Conservation (phyloP, 2,113 vertebrate genomes). For the Salvelinus alpinus region DNA sequence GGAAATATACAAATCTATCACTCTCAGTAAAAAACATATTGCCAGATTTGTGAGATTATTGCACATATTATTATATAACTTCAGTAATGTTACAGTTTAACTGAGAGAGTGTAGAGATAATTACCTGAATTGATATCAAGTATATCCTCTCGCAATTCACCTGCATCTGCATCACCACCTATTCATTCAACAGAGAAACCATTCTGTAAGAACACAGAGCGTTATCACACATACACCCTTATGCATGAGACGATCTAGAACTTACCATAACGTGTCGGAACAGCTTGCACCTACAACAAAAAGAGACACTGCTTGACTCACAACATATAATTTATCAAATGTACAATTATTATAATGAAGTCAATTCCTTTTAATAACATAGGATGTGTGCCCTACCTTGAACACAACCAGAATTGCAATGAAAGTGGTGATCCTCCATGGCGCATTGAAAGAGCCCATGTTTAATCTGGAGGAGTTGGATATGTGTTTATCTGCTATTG, state of each 20-base stretch:
- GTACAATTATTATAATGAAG: neutral
- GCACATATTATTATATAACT: neutral
- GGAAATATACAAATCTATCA: neutral
- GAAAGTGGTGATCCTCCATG: constrained; percentile 32
- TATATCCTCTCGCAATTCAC: constrained; percentile 70
- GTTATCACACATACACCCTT: neutral
- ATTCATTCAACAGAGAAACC: constrained; percentile 6
- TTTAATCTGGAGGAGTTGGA: neutral
- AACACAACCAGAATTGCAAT: constrained; percentile 43
- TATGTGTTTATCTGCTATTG: neutral
- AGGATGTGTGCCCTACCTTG: constrained; percentile 38
- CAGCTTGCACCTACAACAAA: constrained; percentile 53
- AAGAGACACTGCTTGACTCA: neutral
- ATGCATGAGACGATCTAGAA: neutral
- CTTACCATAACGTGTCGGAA: constrained; percentile 51
- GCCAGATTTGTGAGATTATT: neutral
- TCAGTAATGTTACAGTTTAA: neutral
- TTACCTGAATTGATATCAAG: constrained; percentile 71
- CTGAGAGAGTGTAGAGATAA: constrained; percentile 1
- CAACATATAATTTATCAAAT: neutral
- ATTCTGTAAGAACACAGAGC: neutral
- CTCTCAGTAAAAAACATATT: neutral
- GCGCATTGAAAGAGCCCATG: constrained; percentile 42
- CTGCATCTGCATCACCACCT: constrained; percentile 65
- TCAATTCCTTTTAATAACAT: neutral